phyloP scores from a whole-genome alignment of 1,140 invertebrate genomes.

The Apis laboriosa region DNA sequence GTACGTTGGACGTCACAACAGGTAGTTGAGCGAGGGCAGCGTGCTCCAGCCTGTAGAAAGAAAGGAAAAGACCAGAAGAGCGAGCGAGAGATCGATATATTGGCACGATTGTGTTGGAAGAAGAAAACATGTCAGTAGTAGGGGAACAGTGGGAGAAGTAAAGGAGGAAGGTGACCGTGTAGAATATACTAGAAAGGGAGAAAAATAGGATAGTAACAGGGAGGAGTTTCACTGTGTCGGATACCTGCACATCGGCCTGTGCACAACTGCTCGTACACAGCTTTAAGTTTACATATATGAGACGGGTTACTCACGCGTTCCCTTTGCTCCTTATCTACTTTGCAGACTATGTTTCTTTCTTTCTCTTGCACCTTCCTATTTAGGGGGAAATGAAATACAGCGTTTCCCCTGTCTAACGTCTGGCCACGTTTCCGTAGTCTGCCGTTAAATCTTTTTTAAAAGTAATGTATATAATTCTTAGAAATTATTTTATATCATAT shows the following conservation, averaged over 20 bases:
- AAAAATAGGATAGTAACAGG: conserved; percentile 21
- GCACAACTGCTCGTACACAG: conserved; percentile 42
- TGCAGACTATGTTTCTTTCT: background rate
- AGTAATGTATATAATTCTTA: background rate
- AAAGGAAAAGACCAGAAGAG: conserved; percentile 49
- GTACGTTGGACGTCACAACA: conserved; percentile 67
- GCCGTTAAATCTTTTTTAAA: conserved; percentile 10
- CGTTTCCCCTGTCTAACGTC: background rate
- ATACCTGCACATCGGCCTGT: conserved; percentile 42
- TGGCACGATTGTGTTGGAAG: conserved; percentile 33
- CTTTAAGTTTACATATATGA: conserved; percentile 43
- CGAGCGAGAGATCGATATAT: conserved; percentile 48
- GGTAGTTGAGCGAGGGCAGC: conserved; percentile 71
- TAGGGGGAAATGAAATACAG: too few relatives aligned
- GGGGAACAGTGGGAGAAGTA: conserved; percentile 43
- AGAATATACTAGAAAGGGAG: conserved; percentile 46
- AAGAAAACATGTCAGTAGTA: conserved; percentile 20
- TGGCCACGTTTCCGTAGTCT: conserved; percentile 12
- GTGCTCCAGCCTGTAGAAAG: conserved; percentile 63
- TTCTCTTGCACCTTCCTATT: conserved; percentile 4
- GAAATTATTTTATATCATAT: background rate
- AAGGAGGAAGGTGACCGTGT: conserved; percentile 35
- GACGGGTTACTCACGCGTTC: conserved; percentile 41
- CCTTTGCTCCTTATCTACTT: background rate
- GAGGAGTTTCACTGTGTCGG: conserved; percentile 58